Evolutionary conservation across 2,113 vertebrate species (phyloP).

Genomic region (Callipepla californica): DNA sequence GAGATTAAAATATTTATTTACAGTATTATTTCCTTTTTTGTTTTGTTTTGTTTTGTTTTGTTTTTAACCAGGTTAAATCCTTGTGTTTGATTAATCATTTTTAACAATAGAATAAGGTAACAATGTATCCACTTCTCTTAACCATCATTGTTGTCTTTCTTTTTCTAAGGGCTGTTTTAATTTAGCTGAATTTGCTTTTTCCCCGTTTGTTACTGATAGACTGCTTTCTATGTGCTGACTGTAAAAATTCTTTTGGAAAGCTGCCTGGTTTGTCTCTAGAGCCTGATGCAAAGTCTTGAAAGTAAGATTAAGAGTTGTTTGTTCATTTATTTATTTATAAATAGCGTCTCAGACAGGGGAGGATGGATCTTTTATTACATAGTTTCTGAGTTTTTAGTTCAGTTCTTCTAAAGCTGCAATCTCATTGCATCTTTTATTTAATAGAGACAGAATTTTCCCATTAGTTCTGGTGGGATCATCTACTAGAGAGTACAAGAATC

Average conservation of each 20-base stretch:
- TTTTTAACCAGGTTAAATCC: constrained; percentile 6
- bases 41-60: background rate
- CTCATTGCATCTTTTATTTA: constrained; percentile 2
- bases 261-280: constrained; percentile 74
- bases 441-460: background rate
- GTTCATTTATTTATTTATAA: constrained; percentile 65
- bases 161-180: constrained; percentile 61
- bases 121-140: constrained; percentile 39
- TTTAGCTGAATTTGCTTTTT: constrained; percentile 76
- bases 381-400: constrained; percentile 30
- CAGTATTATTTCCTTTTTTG: constrained; percentile 11
- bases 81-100: constrained; percentile 39
- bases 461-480: background rate
- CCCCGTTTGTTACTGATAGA: constrained; percentile 68
- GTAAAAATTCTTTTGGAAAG: constrained; percentile 75
- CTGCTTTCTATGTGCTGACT: constrained; percentile 70
- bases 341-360: constrained; percentile 50
- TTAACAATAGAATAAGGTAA: constrained; percentile 50
- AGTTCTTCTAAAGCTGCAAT: constrained; percentile 15
- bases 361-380: constrained; percentile 17
- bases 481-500: background rate
- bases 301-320: constrained; percentile 64
- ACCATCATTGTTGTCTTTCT: background rate
- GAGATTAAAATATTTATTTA: background rate
- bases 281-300: constrained; percentile 73